These are phyloP conservation scores for Leucoraja ocellata DNA, from an alignment of 2,797 vertebrate genomes.

Conservation along the genomic window DNA sequence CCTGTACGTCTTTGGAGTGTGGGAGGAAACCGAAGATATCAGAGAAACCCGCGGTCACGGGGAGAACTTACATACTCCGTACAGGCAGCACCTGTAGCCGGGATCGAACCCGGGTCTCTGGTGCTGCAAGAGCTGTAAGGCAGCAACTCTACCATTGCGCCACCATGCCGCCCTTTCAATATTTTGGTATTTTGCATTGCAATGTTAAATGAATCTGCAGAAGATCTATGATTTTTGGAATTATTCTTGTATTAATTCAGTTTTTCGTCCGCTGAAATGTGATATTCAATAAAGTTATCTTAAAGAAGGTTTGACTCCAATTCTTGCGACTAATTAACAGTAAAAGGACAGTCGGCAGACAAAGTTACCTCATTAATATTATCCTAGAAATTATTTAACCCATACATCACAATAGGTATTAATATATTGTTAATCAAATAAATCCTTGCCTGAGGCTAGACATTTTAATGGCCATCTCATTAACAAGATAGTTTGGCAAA, in stretches of 20 bases:
- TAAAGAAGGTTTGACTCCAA: neutral
- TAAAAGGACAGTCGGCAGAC: neutral
- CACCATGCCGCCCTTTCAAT: neutral
- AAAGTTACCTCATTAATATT: conserved; percentile 13
- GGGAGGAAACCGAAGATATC: too few relatives aligned
- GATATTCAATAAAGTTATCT: conserved; percentile 34
- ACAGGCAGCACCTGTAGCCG: too few relatives aligned
- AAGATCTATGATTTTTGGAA: conserved; percentile 1
- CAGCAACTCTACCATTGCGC: too few relatives aligned
- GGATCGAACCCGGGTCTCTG: too few relatives aligned
- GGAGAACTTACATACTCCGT: too few relatives aligned
- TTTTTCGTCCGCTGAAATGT: neutral
- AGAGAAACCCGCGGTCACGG: too few relatives aligned
- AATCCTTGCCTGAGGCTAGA: neutral
- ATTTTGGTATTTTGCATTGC: neutral
- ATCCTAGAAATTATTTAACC: neutral
- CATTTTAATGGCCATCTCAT: neutral
- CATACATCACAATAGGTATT: neutral
- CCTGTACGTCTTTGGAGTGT: too few relatives aligned
- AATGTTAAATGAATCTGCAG: neutral
- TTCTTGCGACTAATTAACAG: conserved; percentile 4
- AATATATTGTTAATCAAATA: conserved; percentile 18
- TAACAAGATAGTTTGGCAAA: neutral
- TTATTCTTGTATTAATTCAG: conserved; percentile 7
- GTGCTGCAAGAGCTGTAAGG: too few relatives aligned